Evolutionary conservation across 2,888 invertebrate genomes (phyloP), one percentile per base, ranked within the genome.

Genomic region (Idaea dimidiata): DNA sequence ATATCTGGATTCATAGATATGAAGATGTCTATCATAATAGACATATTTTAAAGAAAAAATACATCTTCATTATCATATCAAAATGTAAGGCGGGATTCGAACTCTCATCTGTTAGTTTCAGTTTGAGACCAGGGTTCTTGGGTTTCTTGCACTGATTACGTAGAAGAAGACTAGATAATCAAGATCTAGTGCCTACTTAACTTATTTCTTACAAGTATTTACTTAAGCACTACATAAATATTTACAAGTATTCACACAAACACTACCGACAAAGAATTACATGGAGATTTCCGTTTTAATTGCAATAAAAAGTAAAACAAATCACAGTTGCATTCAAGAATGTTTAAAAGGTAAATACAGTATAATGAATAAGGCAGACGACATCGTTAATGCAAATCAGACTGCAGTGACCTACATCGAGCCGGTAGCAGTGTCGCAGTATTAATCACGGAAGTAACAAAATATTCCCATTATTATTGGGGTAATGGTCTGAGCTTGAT

Each of bases 371-470:
- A 76, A 77, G 65, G 62, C 81, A 83, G 77, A 79, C 80, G 81
- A 84, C 82, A 82, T 80, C 72, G 75, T 72, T 83, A 83, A 89
- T 86, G 85, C 77, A 81, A 90, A 89, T 85, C 65, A 71, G 71
- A 77, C 82, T 86, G 84, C 86, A 87, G 84, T 86, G 87, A 84
- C 86, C 86, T 69, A 85, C 79, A 84, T 83, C 70, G 69, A 69
- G 24, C 24, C 24, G 33, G 33, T 43, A 14, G 43, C 43, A 43
- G 66, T 79, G 80, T 79, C 81, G 82, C 80, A 80, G 75, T 75
- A 76, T 82, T 80, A 82, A 77, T 80, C 81, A 78, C 74, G 62
- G 63, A 66, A 68, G 71, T 66, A 73, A 72, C 59, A 67, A 43
- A 43, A 43, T 43, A 3, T 7, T 43, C 43, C 43, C 43, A 10